Conservation (phyloP, 2,888 invertebrate species). For the Coelinius sp. region DNA sequence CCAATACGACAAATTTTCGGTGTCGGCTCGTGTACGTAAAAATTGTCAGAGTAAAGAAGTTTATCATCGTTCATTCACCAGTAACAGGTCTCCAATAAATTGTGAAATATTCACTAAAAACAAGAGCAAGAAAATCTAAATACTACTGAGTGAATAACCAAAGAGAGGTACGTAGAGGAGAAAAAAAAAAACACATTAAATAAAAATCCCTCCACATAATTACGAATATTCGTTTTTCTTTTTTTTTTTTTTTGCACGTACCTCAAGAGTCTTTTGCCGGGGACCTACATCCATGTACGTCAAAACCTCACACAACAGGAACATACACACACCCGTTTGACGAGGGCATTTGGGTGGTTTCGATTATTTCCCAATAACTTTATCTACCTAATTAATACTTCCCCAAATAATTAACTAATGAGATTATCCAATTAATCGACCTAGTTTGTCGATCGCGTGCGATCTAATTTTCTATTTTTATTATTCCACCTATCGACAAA, state of each 20-base stretch:
- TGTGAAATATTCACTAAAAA: not conserved
- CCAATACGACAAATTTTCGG: conserved; percentile 63
- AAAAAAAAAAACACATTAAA: not conserved
- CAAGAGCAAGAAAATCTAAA: not conserved
- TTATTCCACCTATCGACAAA: conserved; percentile 64
- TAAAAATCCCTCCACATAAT: not conserved
- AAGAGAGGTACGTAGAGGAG: conserved; percentile 61
- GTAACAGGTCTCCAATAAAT: not conserved
- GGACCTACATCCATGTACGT: conserved; percentile 1
- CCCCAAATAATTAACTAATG: not conserved
- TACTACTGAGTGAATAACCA: conserved; percentile 48
- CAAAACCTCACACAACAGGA: conserved; percentile 8
- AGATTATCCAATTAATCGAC: conserved; percentile 40
- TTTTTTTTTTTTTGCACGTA: conserved; percentile 26
- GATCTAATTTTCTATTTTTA: conserved; percentile 51
- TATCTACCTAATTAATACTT: too few species aligned
- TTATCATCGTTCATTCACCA: not conserved
- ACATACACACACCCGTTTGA: not conserved
- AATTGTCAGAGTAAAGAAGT: conserved; percentile 25
- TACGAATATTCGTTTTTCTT: too few species aligned
- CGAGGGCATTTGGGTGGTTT: not conserved
- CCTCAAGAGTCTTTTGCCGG: conserved; percentile 37
- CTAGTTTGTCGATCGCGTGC: conserved; percentile 52
- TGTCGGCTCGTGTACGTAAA: conserved; percentile 53
- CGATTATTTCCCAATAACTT: too few species aligned